Evolutionary conservation across 2,888 invertebrate species (phyloP).

Genomic region (Cataglyphis rosenhaueri): DNA sequence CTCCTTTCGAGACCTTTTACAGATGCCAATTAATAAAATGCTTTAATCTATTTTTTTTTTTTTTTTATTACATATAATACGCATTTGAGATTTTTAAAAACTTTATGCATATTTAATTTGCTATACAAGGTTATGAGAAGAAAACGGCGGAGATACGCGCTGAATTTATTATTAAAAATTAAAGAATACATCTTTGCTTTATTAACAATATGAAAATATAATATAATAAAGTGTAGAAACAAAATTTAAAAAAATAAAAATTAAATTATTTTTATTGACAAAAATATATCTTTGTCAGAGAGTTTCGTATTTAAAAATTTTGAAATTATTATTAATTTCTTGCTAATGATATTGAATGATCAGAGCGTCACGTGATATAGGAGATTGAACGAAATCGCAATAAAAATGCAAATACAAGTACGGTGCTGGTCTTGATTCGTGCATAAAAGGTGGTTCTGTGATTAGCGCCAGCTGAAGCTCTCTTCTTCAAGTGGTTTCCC

Average conservation of each 20-base stretch:
- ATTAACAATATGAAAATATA: neutral
- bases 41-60: neutral
- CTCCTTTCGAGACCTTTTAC: constrained; percentile 40
- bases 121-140: neutral
- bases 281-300: neutral
- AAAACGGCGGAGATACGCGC: too few relatives aligned
- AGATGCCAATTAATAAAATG: constrained; percentile 49
- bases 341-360: constrained; percentile 11
- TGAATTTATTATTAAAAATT: neutral
- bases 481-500: constrained; percentile 54
- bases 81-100: neutral
- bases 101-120: neutral
- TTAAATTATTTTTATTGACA: neutral
- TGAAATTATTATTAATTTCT: neutral
- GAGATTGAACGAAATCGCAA: constrained; percentile 53
- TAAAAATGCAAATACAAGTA: constrained; percentile 74
- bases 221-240: neutral
- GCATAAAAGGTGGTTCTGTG: constrained; percentile 65
- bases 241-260: neutral
- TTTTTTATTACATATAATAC: neutral
- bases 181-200: neutral
- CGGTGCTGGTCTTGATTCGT: constrained; percentile 60
- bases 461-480: constrained; percentile 71
- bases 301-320: neutral
- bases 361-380: constrained; percentile 22